These are phyloP conservation scores for Magallana gigas DNA, from an alignment of 1,140 invertebrate species.

Conservation along the genomic window DNA sequence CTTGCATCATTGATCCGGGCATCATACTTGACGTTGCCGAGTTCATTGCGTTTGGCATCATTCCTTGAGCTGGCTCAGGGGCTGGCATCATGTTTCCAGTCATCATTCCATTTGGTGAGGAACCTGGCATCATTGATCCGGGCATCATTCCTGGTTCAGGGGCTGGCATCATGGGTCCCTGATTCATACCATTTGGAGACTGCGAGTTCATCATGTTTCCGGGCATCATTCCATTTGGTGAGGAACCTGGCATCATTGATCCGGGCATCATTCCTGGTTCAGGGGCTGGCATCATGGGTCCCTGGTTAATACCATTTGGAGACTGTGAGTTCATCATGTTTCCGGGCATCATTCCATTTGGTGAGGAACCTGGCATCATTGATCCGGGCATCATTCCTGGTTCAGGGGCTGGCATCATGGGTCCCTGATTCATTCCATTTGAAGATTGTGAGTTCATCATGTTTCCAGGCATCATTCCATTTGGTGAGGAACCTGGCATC, in stretches of 20 bases:
- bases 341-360: not conserved
- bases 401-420: not conserved
- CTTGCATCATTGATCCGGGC: too few species aligned
- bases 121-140: not conserved
- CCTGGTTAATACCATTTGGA: not conserved
- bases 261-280: not conserved
- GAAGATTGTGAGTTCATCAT: not conserved
- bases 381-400: not conserved
- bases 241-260: too few species aligned
- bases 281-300: not conserved
- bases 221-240: not conserved
- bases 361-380: not conserved
- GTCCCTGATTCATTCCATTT: not conserved
- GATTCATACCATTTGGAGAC: not conserved
- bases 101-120: not conserved
- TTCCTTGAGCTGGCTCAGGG: not conserved
- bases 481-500: not conserved
- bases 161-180: not conserved
- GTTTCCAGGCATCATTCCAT: not conserved
- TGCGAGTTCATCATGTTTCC: not conserved
- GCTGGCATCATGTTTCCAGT: not conserved
- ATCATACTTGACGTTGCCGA: too few species aligned
- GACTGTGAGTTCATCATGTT: not conserved
- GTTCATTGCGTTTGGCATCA: not conserved
- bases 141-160: not conserved